Percentiles rank a stretch among this genome's conserved stretches.
These are phyloP conservation scores for Callipepla californica DNA, from an alignment of 2,113 vertebrate species.

Conservation along the genomic window DNA sequence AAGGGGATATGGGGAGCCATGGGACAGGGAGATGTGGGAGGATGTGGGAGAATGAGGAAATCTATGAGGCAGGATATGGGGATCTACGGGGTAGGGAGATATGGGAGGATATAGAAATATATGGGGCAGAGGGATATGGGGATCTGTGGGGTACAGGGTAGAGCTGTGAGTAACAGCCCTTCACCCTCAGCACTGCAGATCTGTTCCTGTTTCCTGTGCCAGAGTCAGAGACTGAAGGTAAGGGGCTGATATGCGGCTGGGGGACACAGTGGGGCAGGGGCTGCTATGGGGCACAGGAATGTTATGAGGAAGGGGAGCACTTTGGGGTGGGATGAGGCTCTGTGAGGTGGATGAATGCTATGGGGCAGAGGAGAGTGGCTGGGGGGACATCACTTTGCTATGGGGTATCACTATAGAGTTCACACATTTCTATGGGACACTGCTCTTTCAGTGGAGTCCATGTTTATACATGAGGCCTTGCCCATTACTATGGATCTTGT, in stretches of 20 bases:
- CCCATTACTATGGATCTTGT: background rate
- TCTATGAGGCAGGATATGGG: background rate
- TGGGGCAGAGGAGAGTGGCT: background rate
- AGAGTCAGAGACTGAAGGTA: background rate
- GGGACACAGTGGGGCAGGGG: background rate
- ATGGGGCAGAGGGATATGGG: too few species aligned
- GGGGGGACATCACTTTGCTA: too few species aligned
- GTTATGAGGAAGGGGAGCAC: background rate
- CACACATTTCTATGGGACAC: too few species aligned
- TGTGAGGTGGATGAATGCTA: background rate
- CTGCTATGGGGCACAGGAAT: background rate
- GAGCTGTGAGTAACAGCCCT: background rate
- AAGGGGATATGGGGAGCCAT: background rate
- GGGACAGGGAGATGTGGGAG: background rate
- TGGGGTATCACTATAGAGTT: too few species aligned
- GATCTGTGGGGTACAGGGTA: background rate
- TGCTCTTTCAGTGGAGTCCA: background rate
- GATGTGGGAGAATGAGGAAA: background rate
- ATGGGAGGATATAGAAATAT: background rate
- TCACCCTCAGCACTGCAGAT: background rate
- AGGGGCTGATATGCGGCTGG: background rate
- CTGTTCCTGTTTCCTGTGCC: background rate
- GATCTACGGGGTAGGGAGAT: too few species aligned
- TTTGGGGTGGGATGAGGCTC: background rate
- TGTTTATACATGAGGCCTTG: too few species aligned